A percentile compares a stretch with the other conserved stretches of the same genome.
Evolutionary conservation across 2,797 vertebrate genomes (phyloP).

Genomic region (Sarcoramphus papa): DNA sequence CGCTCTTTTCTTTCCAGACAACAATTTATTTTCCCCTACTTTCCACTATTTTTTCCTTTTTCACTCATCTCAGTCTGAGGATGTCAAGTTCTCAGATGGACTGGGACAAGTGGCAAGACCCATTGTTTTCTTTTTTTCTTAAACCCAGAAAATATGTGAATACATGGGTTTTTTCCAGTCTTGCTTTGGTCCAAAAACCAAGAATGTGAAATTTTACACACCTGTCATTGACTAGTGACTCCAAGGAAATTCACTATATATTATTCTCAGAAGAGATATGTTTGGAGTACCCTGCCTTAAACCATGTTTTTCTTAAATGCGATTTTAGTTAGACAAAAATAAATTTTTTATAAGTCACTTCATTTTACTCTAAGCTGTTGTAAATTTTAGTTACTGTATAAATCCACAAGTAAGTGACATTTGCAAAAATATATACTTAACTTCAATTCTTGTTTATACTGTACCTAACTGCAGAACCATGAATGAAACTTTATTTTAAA

Average conservation of each 20-base stretch:
- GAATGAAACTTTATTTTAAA: neutral
- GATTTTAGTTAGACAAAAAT: neutral
- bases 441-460: neutral
- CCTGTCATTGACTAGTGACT: neutral
- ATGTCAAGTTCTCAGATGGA: neutral
- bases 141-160: neutral
- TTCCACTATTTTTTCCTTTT: neutral
- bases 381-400: neutral
- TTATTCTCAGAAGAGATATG: neutral
- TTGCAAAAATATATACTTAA: neutral
- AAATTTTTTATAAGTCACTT: neutral
- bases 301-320: neutral
- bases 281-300: neutral
- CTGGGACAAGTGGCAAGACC: neutral
- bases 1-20: neutral
- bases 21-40: neutral
- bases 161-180: accelerated
- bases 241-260: neutral
- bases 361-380: neutral
- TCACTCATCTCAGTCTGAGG: neutral
- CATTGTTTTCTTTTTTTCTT: neutral
- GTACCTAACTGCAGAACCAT: neutral
- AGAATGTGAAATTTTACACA: neutral
- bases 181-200: neutral
- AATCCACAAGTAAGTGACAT: neutral